A percentile compares a stretch with the other conserved stretches of the same genome.
Conservation (phyloP, 1,140 invertebrate species). For the Drosophila sproati region DNA sequence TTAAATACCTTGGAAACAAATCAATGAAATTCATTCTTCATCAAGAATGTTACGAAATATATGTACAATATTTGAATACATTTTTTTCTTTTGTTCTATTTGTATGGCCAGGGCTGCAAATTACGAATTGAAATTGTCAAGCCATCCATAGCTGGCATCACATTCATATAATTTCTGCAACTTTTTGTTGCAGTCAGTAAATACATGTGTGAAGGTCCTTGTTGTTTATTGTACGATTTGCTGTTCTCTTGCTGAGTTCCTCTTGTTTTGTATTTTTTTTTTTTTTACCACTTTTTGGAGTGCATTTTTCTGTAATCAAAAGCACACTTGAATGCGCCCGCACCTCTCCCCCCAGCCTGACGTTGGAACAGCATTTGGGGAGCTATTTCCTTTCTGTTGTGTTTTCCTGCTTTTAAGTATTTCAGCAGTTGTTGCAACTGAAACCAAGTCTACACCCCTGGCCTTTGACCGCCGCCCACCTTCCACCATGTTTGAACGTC, state of each 20-base stretch:
- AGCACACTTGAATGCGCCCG: constrained; percentile 58
- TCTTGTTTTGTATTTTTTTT: constrained; percentile 13
- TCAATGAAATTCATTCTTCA: too few relatives aligned
- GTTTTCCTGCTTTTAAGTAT: constrained; percentile 72
- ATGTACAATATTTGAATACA: too few relatives aligned
- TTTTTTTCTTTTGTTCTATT: too few relatives aligned
- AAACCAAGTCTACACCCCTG: constrained; percentile 22
- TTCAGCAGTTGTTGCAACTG: constrained; percentile 76
- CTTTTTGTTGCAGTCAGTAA: constrained; percentile 60
- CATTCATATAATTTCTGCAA: constrained; percentile 66
- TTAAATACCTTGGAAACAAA: constrained; percentile 7
- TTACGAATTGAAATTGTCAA: constrained; percentile 15
- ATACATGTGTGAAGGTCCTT: background rate
- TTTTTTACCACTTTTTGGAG: constrained; percentile 66
- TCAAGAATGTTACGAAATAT: too few relatives aligned
- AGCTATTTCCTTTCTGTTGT: constrained; percentile 29
- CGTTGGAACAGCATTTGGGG: constrained; percentile 1
- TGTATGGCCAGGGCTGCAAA: too few relatives aligned
- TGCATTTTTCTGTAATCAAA: constrained; percentile 80
- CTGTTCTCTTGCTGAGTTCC: constrained; percentile 30
- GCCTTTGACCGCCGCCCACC: background rate
- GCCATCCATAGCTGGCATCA: constrained; percentile 57
- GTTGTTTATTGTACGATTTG: constrained; percentile 53
- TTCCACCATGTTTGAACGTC: background rate
- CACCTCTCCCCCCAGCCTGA: background rate